These are phyloP conservation scores for Drosophila paracracens DNA, from an alignment of 2,888 invertebrate genomes.

Conservation along the genomic window DNA sequence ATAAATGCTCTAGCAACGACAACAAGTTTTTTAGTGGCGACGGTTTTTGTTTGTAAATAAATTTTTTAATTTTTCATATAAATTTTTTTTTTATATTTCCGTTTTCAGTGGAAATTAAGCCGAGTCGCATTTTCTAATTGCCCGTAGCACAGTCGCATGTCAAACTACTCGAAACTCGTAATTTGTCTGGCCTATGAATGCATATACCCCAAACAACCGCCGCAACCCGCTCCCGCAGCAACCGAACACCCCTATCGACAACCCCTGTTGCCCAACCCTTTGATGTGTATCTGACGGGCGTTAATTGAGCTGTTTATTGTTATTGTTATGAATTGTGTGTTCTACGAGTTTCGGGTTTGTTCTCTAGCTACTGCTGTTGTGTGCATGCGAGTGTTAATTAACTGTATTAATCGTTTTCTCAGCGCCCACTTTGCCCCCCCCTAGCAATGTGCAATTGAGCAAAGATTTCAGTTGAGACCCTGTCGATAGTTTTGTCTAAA, in stretches of 20 bases:
- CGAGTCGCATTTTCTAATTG: conserved; percentile 66
- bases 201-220: conserved; percentile 20
- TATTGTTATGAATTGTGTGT: conserved; percentile 37
- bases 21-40: conserved; percentile 1
- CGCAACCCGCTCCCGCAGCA: neutral
- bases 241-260: neutral
- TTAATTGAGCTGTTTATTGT: conserved; percentile 78
- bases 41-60: neutral
- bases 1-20: conserved; percentile 25
- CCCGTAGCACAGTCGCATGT: conserved; percentile 58
- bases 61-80: neutral
- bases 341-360: conserved; percentile 2
- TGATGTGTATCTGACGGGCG: conserved; percentile 61
- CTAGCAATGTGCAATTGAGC: conserved; percentile 2
- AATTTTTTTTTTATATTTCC: conserved; percentile 37
- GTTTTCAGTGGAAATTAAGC: conserved; percentile 69
- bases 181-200: conserved; percentile 61
- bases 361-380: conserved; percentile 17
- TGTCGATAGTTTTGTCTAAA: neutral
- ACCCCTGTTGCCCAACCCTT: neutral
- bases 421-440: neutral
- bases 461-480: conserved; percentile 1
- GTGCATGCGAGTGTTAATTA: conserved; percentile 61
- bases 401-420: conserved; percentile 9
- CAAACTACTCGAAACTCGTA: conserved; percentile 69